Percentiles rank a stretch among this genome's conserved stretches.
Evolutionary conservation across 37 sponge, comb jelly and placozoan genomes (phyloP).

Genomic region (Axinella damicornis): DNA sequence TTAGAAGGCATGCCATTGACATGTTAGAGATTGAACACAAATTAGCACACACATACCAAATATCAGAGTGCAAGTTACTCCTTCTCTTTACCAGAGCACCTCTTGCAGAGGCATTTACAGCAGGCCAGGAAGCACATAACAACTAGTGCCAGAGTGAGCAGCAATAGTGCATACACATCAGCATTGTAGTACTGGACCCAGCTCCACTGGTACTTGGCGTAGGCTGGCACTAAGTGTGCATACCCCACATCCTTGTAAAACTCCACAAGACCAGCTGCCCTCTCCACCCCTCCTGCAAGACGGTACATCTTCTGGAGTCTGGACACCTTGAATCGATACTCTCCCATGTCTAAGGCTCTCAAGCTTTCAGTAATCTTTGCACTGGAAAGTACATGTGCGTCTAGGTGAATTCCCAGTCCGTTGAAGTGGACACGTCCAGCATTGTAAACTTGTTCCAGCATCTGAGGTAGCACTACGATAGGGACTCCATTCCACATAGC

Average conservation of each 20-base stretch:
- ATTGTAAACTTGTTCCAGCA: background rate
- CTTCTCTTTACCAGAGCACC: no score
- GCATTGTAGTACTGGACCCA: slow-evolving; percentile 20
- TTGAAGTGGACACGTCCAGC: background rate
- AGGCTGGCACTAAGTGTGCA: slow-evolving; percentile 20
- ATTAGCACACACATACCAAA: no score
- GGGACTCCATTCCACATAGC: slow-evolving; percentile 42
- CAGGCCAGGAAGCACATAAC: no score
- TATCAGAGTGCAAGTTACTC: no score
- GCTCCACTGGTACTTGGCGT: slow-evolving; percentile 20
- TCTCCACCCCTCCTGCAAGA: slow-evolving; percentile 12
- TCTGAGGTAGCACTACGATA: background rate
- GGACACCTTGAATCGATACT: background rate
- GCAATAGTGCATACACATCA: background rate
- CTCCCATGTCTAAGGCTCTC: background rate
- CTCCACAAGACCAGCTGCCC: slow-evolving; percentile 29
- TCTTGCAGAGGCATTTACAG: no score
- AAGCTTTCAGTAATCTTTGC: background rate
- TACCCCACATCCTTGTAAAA: slow-evolving; percentile 2
- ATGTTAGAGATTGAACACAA: no score
- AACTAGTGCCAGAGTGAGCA: no score
- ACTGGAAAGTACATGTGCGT: background rate
- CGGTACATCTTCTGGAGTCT: background rate
- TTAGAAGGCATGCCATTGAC: no score
- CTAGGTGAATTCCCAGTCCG: background rate